A percentile compares a stretch with the other conserved stretches of the same genome.
Conservation (phyloP, 2,113 vertebrate species). For the Dipodomys stephensi region DNA sequence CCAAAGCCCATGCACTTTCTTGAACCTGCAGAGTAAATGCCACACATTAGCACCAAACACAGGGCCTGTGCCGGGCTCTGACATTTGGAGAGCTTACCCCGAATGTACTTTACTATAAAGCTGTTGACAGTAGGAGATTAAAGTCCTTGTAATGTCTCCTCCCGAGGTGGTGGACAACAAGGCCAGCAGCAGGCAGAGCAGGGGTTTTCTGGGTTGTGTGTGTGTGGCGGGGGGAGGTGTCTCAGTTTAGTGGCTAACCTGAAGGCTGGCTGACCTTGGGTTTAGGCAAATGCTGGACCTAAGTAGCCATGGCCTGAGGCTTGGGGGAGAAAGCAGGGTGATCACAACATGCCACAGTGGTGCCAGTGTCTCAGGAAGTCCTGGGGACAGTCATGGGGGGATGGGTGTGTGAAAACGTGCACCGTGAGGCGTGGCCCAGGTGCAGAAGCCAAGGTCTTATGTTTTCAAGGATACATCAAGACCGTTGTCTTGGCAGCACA, state of each 20-base stretch:
- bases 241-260: neutral
- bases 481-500: neutral
- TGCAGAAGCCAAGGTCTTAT: rapidly evolving
- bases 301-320: neutral
- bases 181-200: neutral
- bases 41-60: constrained; percentile 85
- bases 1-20: constrained; percentile 83
- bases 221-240: too few relatives aligned
- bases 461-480: rapidly evolving
- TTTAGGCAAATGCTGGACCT: neutral
- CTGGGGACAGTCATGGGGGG: rapidly evolving
- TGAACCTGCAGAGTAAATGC: constrained; percentile 90
- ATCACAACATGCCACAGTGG: too few relatives aligned
- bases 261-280: neutral
- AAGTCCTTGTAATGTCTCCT: constrained; percentile 87
- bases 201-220: neutral
- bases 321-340: neutral
- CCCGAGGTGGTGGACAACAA: constrained; percentile 83
- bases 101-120: constrained; percentile 89
- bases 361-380: neutral
- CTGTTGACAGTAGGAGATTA: constrained; percentile 91
- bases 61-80: constrained; percentile 84
- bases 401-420: rapidly evolving
- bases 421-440: neutral
- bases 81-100: constrained; percentile 91